Evolutionary conservation across 2,113 vertebrate genomes (phyloP), one percentile per base, ranked within the genome.

Genomic region (Micronisus gabar): DNA sequence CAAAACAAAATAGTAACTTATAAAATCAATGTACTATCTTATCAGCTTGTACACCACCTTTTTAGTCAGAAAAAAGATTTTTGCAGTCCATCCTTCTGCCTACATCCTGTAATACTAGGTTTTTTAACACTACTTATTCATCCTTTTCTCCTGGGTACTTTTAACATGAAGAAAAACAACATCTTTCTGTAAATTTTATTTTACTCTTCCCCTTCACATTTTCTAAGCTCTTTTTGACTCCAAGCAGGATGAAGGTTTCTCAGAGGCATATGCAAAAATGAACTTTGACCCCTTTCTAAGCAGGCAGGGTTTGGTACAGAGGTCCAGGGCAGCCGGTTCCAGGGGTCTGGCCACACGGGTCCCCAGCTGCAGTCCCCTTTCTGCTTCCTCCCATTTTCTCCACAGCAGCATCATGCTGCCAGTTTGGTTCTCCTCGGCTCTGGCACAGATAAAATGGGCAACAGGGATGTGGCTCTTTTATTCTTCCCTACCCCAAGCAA

Each of bases 301-400:
- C 34, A 58, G 15, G 11, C 15, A 74, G 22, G 22, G 3, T 29
- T 74, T 78, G 48, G 32, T 15, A 65, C 25, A 38, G 43, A 38
- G 40, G 18, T 3, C 11, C 21, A 22, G 53, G 30, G 13, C 38
- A 75, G 34, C 34, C 10, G 5, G 15, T 43, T 5, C 18, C n/a
- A 53, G 23, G 11, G 55, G 6, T 56, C n/a, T 8, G 18, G 3
- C 48, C 53, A 2, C 11, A 15, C n/a, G 79, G 20, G 15, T 16
- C 25, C 10, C 6, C 23, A 43, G 0, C 20, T 17, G 27, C 81
- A 87, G 13, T n/a, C 11, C 19, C 18, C 0, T 1, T 40, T 73
- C 41, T 87, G 26, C 14, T 48, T 12, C 11, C 18, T 34, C 30
- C 27, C 17, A 3, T 40, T 62, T 45, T 47, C 50, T 66, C 52